Conservation (phyloP, 2,113 vertebrate species). For the Oreochromis niloticus region DNA sequence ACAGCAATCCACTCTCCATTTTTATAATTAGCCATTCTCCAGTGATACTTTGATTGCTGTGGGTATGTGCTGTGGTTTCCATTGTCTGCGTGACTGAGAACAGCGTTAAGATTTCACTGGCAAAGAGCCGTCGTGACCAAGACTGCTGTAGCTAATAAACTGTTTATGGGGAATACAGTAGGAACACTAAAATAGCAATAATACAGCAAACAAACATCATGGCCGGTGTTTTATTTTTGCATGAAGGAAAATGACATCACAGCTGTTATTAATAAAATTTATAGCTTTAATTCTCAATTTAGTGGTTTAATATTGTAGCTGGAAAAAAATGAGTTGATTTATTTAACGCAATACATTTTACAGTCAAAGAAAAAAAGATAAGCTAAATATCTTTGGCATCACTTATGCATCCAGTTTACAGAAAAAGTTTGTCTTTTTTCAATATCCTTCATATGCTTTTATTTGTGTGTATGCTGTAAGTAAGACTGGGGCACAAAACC, state of each 20-base stretch:
- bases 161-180: background rate
- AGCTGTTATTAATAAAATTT: background rate
- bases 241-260: background rate
- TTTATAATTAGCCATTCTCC: background rate
- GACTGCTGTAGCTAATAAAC: background rate
- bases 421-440: background rate
- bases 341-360: background rate
- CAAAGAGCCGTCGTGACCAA: background rate
- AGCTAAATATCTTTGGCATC: background rate
- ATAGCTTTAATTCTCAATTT: background rate
- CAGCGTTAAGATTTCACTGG: background rate
- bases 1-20: background rate
- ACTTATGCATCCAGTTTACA: rapidly evolving
- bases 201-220: background rate
- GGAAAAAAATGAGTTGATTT: background rate
- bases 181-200: background rate
- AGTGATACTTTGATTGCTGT: background rate
- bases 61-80: background rate
- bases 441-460: background rate
- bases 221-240: background rate
- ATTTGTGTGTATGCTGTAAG: rapidly evolving
- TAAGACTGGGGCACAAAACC: background rate
- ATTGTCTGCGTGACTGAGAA: background rate
- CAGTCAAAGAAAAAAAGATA: background rate
- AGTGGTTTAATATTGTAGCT: background rate